Evolutionary conservation across 2,113 vertebrate species (phyloP), one percentile per base, ranked within the genome.

Genomic region (Entelurus aequoreus): DNA sequence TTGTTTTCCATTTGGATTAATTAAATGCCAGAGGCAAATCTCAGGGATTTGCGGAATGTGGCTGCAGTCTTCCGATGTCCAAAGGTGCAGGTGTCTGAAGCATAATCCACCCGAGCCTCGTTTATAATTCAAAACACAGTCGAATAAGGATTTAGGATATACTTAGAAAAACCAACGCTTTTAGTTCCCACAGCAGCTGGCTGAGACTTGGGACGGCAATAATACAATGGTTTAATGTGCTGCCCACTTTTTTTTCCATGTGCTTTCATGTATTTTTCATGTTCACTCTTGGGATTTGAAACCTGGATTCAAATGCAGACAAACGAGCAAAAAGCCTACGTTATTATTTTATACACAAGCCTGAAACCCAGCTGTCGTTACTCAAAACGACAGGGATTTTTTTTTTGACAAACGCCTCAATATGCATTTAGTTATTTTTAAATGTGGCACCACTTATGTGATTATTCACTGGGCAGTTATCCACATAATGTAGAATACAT

Each of bases 1-100:
- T 81, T 79, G 83, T 82, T 85, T 76, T 81, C 60, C 56, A 21
- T 79, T 77, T 72, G 71, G 67, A 64, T 84, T 82, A 69, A 77
- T 80, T 71, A 84, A 80, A 83, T 80, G 71, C 78, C 75, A 78
- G 68, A 38, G 6, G 68, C 59, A 66, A 74, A 71, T 71, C 75
- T 60, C 1, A 0, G 67, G 73, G 78, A 86, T 81, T 80, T 84
- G 69, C 70, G n/a, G 8, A 65, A 60, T 44, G 6, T 63, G 70
- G 58, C 62, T 62, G 55, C 12, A 37, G 16, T 54, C 40, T 28
- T 44, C 51, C 2, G 36, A 74, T 69, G 73, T 74, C 79, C 73
- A 69, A 74, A 75, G 62, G 67, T 36, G 65, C 49, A 62, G 62
- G 49, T 62, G 19, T 68, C 15, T 52, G 38, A 64, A 57, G 48